These are phyloP conservation scores for Smittia aterrima DNA, from an alignment of 2,888 invertebrate genomes.

Conservation along the genomic window DNA sequence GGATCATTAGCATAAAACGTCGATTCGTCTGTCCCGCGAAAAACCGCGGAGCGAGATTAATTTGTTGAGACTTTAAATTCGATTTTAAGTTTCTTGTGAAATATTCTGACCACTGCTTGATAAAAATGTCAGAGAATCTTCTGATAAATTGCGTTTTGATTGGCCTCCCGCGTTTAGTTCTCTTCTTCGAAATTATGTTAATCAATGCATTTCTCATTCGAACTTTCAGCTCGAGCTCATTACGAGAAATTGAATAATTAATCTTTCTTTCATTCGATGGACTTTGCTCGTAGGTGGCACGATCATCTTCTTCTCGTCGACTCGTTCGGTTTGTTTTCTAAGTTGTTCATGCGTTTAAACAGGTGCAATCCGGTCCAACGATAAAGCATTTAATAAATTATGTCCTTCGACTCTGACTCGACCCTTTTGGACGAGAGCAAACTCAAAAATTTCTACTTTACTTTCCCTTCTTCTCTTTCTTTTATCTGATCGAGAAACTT, in stretches of 20 bases:
- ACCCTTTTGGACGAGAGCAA: not conserved
- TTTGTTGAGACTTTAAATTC: not conserved
- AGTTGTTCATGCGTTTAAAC: not conserved
- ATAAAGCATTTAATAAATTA: slow-evolving; percentile 15
- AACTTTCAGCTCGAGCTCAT: not conserved
- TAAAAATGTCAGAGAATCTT: not conserved
- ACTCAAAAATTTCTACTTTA: not conserved
- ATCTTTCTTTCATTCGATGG: not conserved
- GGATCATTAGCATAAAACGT: slow-evolving; percentile 24
- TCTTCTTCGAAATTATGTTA: slow-evolving; percentile 1
- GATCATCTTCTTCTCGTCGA: not conserved
- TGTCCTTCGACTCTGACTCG: not conserved
- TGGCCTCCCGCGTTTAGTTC: slow-evolving; percentile 8
- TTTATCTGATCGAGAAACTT: slow-evolving; percentile 12
- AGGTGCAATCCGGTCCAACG: not conserved
- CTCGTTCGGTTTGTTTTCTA: not conserved
- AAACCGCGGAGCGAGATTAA: slow-evolving; percentile 8
- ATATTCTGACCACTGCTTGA: not conserved
- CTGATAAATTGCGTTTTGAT: slow-evolving; percentile 23
- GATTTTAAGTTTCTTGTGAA: not conserved
- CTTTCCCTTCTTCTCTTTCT: not conserved
- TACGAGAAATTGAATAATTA: not conserved
- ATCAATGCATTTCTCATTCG: slow-evolving; percentile 8
- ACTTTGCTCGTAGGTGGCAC: slow-evolving; percentile 14
- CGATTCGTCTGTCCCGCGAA: slow-evolving; percentile 11